Evolutionary conservation across 1,140 invertebrate genomes (phyloP).

Genomic region (Drosophila lacertosa): DNA sequence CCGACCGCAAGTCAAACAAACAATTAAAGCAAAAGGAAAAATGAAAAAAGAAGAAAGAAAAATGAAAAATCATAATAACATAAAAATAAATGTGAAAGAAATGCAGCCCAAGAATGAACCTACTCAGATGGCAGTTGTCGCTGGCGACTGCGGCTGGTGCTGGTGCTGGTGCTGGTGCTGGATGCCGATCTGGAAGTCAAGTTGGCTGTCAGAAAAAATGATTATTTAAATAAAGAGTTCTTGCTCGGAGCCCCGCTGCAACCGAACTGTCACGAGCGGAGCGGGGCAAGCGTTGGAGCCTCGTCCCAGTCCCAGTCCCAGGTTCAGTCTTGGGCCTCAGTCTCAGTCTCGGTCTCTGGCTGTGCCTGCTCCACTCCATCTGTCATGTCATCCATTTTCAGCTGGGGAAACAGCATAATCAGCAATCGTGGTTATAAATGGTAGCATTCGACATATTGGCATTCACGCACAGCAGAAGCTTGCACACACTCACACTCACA

Average conservation of each 20-base stretch:
- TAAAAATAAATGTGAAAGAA: constrained; percentile 63
- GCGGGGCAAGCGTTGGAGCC: not conserved
- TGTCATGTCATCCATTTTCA: constrained; percentile 83
- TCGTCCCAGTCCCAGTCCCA: not conserved
- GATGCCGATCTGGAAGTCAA: constrained; percentile 83
- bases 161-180: constrained; percentile 28
- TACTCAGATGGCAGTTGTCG: constrained; percentile 32
- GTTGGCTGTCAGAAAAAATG: constrained; percentile 84
- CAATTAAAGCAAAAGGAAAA: constrained; percentile 62
- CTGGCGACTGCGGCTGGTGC: not conserved
- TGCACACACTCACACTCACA: constrained; percentile 18
- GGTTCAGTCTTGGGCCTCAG: not conserved
- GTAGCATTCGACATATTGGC: constrained; percentile 83
- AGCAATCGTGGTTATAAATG: constrained; percentile 83
- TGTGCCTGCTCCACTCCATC: constrained; percentile 74
- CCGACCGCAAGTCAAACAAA: constrained; percentile 75
- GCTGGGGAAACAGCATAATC: constrained; percentile 82
- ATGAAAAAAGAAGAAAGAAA: constrained; percentile 50
- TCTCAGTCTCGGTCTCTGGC: constrained; percentile 38
- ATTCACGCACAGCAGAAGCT: constrained; percentile 65
- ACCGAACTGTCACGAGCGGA: constrained; percentile 68
- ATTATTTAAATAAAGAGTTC: constrained; percentile 83
- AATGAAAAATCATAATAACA: constrained; percentile 50
- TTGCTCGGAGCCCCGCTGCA: constrained; percentile 71
- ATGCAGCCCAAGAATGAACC: constrained; percentile 52